A percentile compares a stretch with the other conserved stretches of the same genome.
phyloP scores from a whole-genome alignment of 2,888 invertebrate genomes.

The Philaethria dido region DNA sequence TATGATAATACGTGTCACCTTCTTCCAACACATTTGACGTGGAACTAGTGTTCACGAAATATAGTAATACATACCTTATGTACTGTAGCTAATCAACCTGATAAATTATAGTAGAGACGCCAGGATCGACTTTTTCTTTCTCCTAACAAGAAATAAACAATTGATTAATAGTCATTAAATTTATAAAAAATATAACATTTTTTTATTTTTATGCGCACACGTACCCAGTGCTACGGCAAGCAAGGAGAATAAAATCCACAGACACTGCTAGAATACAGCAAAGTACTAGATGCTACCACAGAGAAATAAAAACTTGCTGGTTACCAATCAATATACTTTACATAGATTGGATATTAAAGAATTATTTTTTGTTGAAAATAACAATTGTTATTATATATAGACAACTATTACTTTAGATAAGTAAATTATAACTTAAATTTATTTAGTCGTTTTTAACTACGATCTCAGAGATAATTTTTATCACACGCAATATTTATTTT shows the following conservation, averaged over 20 bases:
- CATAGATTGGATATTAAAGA: no score
- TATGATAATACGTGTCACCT: slow-evolving; percentile 83
- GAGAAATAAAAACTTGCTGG: neutral
- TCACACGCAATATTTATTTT: no score
- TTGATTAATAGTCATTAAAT: slow-evolving; percentile 50
- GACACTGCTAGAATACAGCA: slow-evolving; percentile 29
- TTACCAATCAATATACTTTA: no score
- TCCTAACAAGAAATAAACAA: slow-evolving; percentile 63
- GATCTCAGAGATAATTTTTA: no score
- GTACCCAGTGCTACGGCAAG: slow-evolving; percentile 78
- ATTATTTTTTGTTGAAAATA: no score
- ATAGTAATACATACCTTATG: slow-evolving; percentile 71
- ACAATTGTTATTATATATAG: no score
- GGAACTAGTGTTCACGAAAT: slow-evolving; percentile 72
- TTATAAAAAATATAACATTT: slow-evolving; percentile 53
- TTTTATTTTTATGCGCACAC: slow-evolving; percentile 58
- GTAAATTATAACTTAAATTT: no score
- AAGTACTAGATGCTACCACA: slow-evolving; percentile 17
- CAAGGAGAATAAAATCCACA: slow-evolving; percentile 63
- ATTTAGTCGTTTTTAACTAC: no score
- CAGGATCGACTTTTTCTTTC: slow-evolving; percentile 71
- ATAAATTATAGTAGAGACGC: slow-evolving; percentile 72
- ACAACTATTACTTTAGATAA: no score
- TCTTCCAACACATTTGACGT: slow-evolving; percentile 82
- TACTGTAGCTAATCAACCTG: slow-evolving; percentile 81